Conservation (phyloP, 64 coral and sea anemone species). For the Pachyseris speciosa region DNA sequence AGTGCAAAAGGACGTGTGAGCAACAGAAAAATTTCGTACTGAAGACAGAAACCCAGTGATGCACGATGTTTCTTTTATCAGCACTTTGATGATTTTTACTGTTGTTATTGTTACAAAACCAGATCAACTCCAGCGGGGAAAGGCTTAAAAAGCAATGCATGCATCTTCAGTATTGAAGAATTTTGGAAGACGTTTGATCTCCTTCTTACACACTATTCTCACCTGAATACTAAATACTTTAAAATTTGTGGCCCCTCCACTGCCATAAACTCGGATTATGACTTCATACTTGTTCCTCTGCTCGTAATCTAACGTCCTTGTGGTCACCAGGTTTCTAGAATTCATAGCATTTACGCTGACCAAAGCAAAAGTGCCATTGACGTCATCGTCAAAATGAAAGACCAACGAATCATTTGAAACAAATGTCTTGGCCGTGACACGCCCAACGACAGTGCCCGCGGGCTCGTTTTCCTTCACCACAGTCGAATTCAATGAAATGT, state of each 20-base stretch:
- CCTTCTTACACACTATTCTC: constrained; percentile 38
- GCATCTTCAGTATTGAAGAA: no score
- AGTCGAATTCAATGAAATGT: constrained; percentile 72
- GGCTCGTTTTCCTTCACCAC: constrained; percentile 65
- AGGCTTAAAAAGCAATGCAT: no score
- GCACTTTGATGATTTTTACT: no score
- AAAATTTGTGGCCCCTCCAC: constrained; percentile 76
- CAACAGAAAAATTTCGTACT: no score
- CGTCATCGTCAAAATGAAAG: constrained; percentile 73
- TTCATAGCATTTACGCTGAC: constrained; percentile 46
- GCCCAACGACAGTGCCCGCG: constrained; percentile 63
- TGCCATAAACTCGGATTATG: constrained; percentile 72
- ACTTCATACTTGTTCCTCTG: constrained; percentile 44
- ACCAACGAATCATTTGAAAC: constrained; percentile 49
- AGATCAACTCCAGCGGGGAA: no score
- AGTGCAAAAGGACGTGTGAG: no score
- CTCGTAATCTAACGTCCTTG: constrained; percentile 75
- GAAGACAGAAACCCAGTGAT: no score
- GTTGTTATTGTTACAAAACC: no score
- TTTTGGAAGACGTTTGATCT: no score
- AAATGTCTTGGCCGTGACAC: constrained; percentile 41
- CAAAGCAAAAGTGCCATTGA: constrained; percentile 75
- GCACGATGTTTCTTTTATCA: no score
- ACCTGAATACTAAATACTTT: constrained; percentile 63
- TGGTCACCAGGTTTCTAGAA: constrained; percentile 61